Percentiles rank a stretch among this genome's conserved stretches.
These are phyloP conservation scores for Mellivora capensis DNA, from an alignment of 2,113 vertebrate species.

Conservation along the genomic window DNA sequence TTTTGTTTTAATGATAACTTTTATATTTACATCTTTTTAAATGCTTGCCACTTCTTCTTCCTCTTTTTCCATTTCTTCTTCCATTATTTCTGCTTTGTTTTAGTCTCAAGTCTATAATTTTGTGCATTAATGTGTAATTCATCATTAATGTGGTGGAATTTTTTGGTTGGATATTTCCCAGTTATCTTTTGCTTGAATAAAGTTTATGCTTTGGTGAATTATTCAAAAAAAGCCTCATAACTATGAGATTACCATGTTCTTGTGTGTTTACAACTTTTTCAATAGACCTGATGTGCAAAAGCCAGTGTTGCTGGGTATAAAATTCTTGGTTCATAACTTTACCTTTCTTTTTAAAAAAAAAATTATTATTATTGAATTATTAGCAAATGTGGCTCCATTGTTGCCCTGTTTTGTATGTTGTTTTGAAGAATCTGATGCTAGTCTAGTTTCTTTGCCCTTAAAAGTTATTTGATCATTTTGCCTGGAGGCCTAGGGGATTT, in stretches of 20 bases:
- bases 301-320: background rate
- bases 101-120: background rate
- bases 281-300: background rate
- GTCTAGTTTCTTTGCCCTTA: background rate
- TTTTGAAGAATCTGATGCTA: background rate
- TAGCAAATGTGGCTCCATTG: background rate
- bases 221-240: background rate
- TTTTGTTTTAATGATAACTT: background rate
- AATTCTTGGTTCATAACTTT: background rate
- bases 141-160: background rate
- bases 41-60: background rate
- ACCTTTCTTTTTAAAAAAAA: background rate
- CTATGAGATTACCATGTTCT: background rate
- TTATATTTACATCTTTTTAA: background rate
- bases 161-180: background rate
- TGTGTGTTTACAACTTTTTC: background rate
- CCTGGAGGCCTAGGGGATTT: background rate
- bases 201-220: background rate
- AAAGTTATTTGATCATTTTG: background rate
- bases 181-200: background rate
- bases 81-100: background rate
- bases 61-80: background rate
- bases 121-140: background rate
- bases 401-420: background rate
- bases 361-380: background rate